Percentiles rank a stretch among this genome's conserved stretches.
phyloP scores from a whole-genome alignment of 2,888 invertebrate species.

The Ophraella communa region DNA sequence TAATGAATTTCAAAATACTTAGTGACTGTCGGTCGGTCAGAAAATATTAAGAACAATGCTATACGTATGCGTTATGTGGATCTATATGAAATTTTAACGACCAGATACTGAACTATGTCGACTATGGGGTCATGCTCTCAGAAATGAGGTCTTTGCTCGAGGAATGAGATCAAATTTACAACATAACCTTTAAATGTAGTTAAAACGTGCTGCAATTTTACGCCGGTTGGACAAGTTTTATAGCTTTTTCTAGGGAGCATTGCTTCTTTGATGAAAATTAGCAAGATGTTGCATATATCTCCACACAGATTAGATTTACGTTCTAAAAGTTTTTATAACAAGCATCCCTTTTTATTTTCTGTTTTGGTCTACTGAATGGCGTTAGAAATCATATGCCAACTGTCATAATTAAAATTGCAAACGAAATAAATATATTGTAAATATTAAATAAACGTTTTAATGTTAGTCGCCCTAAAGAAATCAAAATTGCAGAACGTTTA shows the following conservation, averaged over 20 bases:
- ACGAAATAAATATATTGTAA: no score
- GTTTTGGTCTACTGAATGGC: background rate
- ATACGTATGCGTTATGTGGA: background rate
- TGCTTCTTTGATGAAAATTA: background rate
- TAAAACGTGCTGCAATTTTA: conserved; percentile 1
- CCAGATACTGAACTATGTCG: conserved; percentile 37
- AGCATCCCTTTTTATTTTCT: no score
- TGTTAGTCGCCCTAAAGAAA: background rate
- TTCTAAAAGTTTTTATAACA: background rate
- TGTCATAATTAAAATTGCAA: no score
- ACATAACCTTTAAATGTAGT: conserved; percentile 1
- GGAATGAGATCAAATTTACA: background rate
- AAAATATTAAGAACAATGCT: background rate
- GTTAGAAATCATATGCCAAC: no score
- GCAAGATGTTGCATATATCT: background rate
- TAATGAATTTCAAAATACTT: no score
- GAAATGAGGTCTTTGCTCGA: conserved; percentile 4
- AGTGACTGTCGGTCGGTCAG: background rate
- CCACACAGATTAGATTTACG: background rate
- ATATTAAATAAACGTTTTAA: no score
- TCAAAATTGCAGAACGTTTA: background rate
- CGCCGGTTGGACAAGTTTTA: background rate
- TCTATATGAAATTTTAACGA: conserved; percentile 31
- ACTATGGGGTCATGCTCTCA: conserved; percentile 31
- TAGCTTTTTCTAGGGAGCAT: background rate